Base-by-base conservation (phyloP, 2,888 invertebrate genomes). In the Hymenopus coronatus region DNA sequence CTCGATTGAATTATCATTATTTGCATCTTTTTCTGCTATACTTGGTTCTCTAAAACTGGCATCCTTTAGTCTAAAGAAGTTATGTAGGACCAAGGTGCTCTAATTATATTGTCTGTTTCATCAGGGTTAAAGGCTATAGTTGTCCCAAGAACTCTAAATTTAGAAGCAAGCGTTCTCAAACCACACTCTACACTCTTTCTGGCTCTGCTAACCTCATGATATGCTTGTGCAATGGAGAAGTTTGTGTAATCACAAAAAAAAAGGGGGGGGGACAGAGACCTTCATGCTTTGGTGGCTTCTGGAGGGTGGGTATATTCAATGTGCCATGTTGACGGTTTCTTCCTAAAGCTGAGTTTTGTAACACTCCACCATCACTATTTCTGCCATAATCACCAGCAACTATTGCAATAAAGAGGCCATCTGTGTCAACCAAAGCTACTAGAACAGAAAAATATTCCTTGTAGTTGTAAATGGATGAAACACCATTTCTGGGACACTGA, bases 161-260 rank as follows among this genome's bases (percentile, higher is more conserved):
- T 33, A 33, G 33, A 33, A 33, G 33, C 33, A 33, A 33, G 33
- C 33, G 8, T 33, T 33, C 33, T 8, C 6, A 33, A 33, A 20
- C 88, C 88, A 83, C 88, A 90, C 83, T 90, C 89, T 28, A 89
- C 82, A n/a, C 40, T 88, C 82, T 87, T 88, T 88, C 89, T 88
- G 20, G 89, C 88, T 28, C 89, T 88, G 46, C 82, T 82, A n/a
- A 90, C 82, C 87, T 88, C 86, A 90, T 83, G 70, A 90, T 88
- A 28, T 90, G 82, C 33, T 40, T 70, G 27, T 89, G 82, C 40
- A 90, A 82, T 27, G 89, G 89, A 84, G 4, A 90, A 90, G n/a
- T 89, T 89, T 85, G 88, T 89, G 83, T 90, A 89, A 25, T 82
- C 90, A 9, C 89, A 89, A 82, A 89, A 89, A 30, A 46, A 88